phyloP scores from a whole-genome alignment of 2,797 vertebrate species.

The Acanthurus tractus region DNA sequence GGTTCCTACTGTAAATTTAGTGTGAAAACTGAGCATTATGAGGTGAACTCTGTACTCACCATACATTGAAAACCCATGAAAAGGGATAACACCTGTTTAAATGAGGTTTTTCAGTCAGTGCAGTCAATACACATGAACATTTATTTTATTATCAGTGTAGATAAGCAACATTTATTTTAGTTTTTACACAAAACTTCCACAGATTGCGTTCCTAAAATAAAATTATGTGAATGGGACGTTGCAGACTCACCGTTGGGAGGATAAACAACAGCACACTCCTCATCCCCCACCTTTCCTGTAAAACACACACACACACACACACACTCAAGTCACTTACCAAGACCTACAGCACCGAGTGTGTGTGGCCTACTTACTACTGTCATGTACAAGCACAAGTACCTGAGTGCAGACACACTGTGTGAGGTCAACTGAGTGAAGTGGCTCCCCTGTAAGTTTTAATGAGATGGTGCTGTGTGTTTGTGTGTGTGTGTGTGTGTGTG shows the following conservation, averaged over 20 bases:
- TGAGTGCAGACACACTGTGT: neutral
- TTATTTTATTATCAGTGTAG: neutral
- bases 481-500: conserved; percentile 16
- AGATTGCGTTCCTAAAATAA: neutral
- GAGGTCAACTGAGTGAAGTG: conserved; percentile 3
- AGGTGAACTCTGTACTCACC: conserved; percentile 86
- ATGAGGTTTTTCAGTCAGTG: conserved; percentile 4
- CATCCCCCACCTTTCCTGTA: conserved; percentile 90
- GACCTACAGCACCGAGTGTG: neutral
- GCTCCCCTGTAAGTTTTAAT: neutral
- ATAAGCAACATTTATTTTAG: neutral
- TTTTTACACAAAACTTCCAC: neutral
- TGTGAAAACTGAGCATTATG: neutral
- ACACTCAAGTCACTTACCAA: neutral
- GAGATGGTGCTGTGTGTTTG: neutral
- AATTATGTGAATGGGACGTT: neutral
- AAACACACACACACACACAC: conserved; percentile 47
- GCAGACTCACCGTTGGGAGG: conserved; percentile 95
- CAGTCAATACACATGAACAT: neutral
- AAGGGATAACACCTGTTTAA: conserved; percentile 94
- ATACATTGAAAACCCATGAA: conserved; percentile 99
- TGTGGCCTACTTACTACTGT: neutral
- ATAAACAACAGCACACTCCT: conserved; percentile 93
- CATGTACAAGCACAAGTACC: neutral
- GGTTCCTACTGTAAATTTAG: neutral